Evolutionary conservation across 35 echinoderm and acorn worm genomes (phyloP).

Genomic region (Hemicentrotus pulcherrimus): DNA sequence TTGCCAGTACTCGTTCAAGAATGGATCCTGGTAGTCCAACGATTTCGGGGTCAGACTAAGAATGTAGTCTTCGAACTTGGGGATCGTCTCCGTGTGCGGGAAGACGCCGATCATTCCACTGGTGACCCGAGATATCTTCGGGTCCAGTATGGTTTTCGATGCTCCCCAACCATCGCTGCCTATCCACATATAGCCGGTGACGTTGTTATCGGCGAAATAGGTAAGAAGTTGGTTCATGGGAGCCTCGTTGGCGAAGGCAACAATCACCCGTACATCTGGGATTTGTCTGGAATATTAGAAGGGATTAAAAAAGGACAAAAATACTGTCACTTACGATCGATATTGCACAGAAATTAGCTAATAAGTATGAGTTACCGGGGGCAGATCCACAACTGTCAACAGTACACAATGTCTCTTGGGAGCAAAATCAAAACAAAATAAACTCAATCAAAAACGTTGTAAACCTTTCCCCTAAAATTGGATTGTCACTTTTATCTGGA

Average conservation of each 20-base stretch:
- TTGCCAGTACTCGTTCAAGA: constrained; percentile 83
- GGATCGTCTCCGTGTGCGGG: constrained; percentile 15
- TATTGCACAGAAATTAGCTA: too few species aligned
- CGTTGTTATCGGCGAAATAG: constrained; percentile 54
- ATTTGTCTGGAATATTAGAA: constrained; percentile 48
- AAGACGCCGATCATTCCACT: constrained; percentile 80
- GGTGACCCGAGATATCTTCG: constrained; percentile 57
- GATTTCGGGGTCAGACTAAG: neutral
- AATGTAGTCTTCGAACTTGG: constrained; percentile 57
- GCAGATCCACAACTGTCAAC: too few species aligned
- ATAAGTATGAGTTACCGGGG: too few species aligned
- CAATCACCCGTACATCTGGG: constrained; percentile 69
- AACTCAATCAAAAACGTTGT: too few species aligned
- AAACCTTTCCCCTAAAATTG: too few species aligned
- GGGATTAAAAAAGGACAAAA: too few species aligned
- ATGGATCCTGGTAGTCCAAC: constrained; percentile 63
- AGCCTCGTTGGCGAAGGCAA: constrained; percentile 73
- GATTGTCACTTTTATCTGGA: too few species aligned
- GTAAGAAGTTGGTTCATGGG: constrained; percentile 71
- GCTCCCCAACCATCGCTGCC: constrained; percentile 76
- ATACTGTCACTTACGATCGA: too few species aligned
- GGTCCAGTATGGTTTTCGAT: constrained; percentile 51
- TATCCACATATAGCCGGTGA: constrained; percentile 77
- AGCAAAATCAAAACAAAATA: too few species aligned
- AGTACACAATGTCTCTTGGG: too few species aligned